Base-by-base conservation (phyloP, 1,140 invertebrate genomes). In the Centruroides sculpturatus region DNA sequence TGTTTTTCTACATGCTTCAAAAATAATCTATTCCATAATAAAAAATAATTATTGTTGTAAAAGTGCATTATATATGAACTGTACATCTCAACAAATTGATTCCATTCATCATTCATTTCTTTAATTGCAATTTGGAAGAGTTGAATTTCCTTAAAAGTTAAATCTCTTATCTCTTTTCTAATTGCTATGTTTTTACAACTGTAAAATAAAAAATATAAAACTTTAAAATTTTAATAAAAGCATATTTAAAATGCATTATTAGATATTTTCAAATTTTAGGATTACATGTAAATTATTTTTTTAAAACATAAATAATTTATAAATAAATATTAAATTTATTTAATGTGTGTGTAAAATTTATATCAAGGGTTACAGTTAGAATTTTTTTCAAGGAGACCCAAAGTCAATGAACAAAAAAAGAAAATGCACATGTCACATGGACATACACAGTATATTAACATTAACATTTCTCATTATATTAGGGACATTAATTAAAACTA, bases 21-120 rank as follows among this genome's bases (percentile, higher is more conserved):
- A 35, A 64, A 60, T 50, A 52, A 46, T 13, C 62, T 48, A 50
- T 64, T 53, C 62, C 62, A 64, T 7, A 60, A 50, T 9, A 64
- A 36, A 34, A 60, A 64, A n/a, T 64, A 60, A 10, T 48, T 12
- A 1, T 47, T 57, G 23, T 57, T 53, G 23, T 60, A 47, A 4
- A 59, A 59, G 12, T 64, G 62, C 62, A 64, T 64, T 5, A 60
- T 48, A 23, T 60, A 56, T 10, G 62, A 55, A 3, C 47, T 50
- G 23, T 64, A 64, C 7, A 64, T 36, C 23, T 64, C 56, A n/a
- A 56, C 13, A 10, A 64, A 55, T 23, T 57, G 51, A 41, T 49
- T 58, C 62, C 62, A 64, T 3, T 58, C 34, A 41, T 57, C 58
- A 41, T 64, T 59, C 10, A 64, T 59, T 46, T 51, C 35, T 35